These are phyloP conservation scores for Polyommatus icarus DNA, from an alignment of 2,888 invertebrate species.

Conservation along the genomic window DNA sequence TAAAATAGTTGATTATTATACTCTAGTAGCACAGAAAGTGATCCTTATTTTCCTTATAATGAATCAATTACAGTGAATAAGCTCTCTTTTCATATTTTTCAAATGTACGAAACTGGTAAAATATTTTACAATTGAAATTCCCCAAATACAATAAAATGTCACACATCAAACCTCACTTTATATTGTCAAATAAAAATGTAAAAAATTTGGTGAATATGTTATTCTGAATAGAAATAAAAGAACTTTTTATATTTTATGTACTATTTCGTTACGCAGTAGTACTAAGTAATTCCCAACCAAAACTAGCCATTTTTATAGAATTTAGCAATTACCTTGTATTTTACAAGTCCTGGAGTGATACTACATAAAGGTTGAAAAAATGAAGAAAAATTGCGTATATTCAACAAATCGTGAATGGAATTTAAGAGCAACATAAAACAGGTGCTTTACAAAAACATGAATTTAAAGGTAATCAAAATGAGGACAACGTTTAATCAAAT, in stretches of 20 bases:
- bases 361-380: too few relatives aligned
- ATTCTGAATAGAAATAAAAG: not conserved
- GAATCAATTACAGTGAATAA: not conserved
- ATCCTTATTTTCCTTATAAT: not conserved
- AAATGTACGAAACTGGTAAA: not conserved
- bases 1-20: not conserved
- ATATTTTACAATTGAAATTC: not conserved
- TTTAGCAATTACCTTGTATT: too few relatives aligned
- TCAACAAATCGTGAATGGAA: not conserved
- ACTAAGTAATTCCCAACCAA: too few relatives aligned
- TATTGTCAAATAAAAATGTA: not conserved
- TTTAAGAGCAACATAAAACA: not conserved
- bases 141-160: not conserved
- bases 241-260: not conserved
- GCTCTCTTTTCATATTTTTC: not conserved
- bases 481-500: constrained; percentile 41
- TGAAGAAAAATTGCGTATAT: not conserved
- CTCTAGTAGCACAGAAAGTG: not conserved
- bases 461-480: constrained; percentile 29
- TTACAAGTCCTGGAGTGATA: not conserved
- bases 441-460: constrained; percentile 3
- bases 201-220: not conserved
- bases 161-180: not conserved
- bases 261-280: not conserved
- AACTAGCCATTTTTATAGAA: too few relatives aligned